Base-by-base conservation (phyloP, 2,113 vertebrate species). In the Rana temporaria region DNA sequence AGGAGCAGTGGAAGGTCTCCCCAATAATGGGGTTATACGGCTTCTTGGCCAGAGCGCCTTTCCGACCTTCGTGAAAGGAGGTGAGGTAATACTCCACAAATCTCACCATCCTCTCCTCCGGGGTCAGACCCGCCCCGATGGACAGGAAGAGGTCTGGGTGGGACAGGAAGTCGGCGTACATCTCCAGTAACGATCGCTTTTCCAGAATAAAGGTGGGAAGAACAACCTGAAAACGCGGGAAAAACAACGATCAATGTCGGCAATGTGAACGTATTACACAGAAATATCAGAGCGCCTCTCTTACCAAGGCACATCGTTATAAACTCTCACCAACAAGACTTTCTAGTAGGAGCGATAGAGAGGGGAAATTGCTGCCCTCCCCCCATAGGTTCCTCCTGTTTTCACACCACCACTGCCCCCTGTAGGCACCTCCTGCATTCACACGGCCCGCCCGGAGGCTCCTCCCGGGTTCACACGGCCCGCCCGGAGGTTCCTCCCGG, bases 51-150 rank as follows among this genome's bases (percentile, higher is more conserved):
- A 99, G 96, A 42, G 98, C 97, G 57, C 97, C 98, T 87, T 98
- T 99, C 78, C 98, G 97, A 67, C 98, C 98, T 90, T 99, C 98
- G 0, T 99, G 97, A 91, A 99, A 99, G 6, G 98, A 99, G 75
- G 98, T 99, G 88, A 99, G 97, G 89, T 99, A 99, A 93, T 99
- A 99, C 87, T 99, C 96, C 19, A 99, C 95, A 0, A 99, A 99
- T 56, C 95, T 93, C 77, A 98, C 94, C 98, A 99, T 99, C 86
- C 98, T 95, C 81, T 98, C 97, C 88, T 99, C 96, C 0, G 97
- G 89, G 72, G 85, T 93, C 71, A 85, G 2, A 90, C 97, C 98
- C 0, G 93, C 91, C 0, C 96, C 90, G 90, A 99, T 95, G 62
- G 96, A 88, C 74, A 98, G 78, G 79, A 99, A 98, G 59, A 99